Evolutionary conservation across 1,140 invertebrate genomes (phyloP).

Genomic region (Chlorops oryzae): DNA sequence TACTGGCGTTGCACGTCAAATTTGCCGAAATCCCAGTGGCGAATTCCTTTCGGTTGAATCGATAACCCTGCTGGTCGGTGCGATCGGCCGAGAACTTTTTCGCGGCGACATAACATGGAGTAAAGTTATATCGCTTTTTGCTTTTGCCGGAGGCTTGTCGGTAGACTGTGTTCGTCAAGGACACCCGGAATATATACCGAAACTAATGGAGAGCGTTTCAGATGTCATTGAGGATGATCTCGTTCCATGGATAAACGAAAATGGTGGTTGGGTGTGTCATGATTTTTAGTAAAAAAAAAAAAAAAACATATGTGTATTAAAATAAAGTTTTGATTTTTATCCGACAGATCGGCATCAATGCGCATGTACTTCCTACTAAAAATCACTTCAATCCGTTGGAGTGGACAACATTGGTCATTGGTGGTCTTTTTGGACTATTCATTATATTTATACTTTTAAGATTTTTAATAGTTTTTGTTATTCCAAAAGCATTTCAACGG

Average conservation of each 20-base stretch:
- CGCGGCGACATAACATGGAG: slow-evolving; percentile 59
- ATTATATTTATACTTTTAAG: slow-evolving; percentile 37
- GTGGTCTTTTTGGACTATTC: slow-evolving; percentile 39
- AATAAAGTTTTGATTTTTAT: not conserved
- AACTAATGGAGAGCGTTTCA: slow-evolving; percentile 55
- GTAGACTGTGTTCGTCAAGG: slow-evolving; percentile 64
- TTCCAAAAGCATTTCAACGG: too few relatives aligned
- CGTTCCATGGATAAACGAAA: slow-evolving; percentile 62
- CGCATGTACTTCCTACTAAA: slow-evolving; percentile 36
- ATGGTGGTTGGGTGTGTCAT: slow-evolving; percentile 73
- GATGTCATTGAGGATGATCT: slow-evolving; percentile 61
- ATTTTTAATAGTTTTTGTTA: too few relatives aligned
- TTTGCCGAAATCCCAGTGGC: slow-evolving; percentile 48
- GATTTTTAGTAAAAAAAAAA: slow-evolving; percentile 37
- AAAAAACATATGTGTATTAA: not conserved
- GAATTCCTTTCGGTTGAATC: slow-evolving; percentile 53
- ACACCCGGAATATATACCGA: slow-evolving; percentile 59
- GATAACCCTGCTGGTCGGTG: slow-evolving; percentile 52
- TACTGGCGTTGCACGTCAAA: slow-evolving; percentile 55
- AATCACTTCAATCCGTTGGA: slow-evolving; percentile 40
- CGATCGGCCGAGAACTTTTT: slow-evolving; percentile 57
- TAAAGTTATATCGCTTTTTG: slow-evolving; percentile 61
- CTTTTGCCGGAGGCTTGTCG: slow-evolving; percentile 62
- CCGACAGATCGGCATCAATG: slow-evolving; percentile 36
- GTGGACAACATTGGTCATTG: slow-evolving; percentile 40